phyloP scores from a whole-genome alignment of 2,888 invertebrate species.

The Eucera pruinosa region DNA sequence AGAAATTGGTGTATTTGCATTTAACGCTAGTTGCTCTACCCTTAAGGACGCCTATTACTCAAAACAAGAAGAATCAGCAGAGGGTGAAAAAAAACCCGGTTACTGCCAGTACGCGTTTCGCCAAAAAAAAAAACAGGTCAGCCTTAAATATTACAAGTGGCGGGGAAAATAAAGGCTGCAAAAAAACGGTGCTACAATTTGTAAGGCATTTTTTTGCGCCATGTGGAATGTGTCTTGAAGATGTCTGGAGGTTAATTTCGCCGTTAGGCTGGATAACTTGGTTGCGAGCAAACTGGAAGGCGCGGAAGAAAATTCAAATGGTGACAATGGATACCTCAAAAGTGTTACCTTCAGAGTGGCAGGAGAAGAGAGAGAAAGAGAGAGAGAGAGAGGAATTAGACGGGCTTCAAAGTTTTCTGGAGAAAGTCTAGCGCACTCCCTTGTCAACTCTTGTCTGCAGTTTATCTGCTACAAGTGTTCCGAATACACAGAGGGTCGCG shows the following conservation, averaged over 20 bases:
- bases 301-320: constrained; percentile 55
- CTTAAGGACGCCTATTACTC: too few relatives aligned
- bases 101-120: too few relatives aligned
- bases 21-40: too few relatives aligned
- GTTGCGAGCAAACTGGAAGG: constrained; percentile 43
- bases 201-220: neutral
- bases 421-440: constrained; percentile 54
- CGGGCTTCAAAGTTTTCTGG: constrained; percentile 56
- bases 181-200: too few relatives aligned
- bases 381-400: constrained; percentile 12
- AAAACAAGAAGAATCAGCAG: too few relatives aligned
- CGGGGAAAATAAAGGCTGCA: too few relatives aligned
- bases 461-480: constrained; percentile 66
- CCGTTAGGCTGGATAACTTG: constrained; percentile 57
- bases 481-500: constrained; percentile 49
- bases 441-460: constrained; percentile 65
- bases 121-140: neutral
- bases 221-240: constrained; percentile 10
- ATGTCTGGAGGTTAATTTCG: constrained; percentile 36
- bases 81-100: too few relatives aligned
- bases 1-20: too few relatives aligned
- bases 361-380: constrained; percentile 11
- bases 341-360: constrained; percentile 24
- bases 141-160: too few relatives aligned
- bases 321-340: constrained; percentile 56